Evolutionary conservation across 2,888 invertebrate genomes (phyloP), one percentile per base, ranked within the genome.

Genomic region (Noctua janthina): DNA sequence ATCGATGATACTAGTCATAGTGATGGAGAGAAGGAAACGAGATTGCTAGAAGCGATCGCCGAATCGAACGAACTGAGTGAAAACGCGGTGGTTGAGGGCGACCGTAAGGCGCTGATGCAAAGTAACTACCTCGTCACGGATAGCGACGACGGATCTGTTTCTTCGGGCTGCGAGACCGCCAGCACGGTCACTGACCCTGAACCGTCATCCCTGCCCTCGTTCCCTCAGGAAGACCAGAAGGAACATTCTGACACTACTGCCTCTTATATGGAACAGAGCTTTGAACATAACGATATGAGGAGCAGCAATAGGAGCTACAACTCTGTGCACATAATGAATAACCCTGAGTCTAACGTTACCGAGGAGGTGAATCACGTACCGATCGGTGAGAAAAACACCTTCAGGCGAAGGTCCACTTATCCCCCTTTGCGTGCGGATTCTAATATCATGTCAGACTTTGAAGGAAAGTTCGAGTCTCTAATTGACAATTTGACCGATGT

Each of bases 101-200:
- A 90, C 66, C 91, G 93, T 85, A 95, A 95, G 91, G 82, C 83
- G 76, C 89, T 95, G 86, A 92, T 94, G 86, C 96, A 95, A 92
- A 95, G 97, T 93, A 97, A 97, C 94, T 97, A 97, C 93, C 97
- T 97, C 92, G 96, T 97, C 95, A 95, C 97, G 87, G 98, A 98
- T 91, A 98, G 98, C 94, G 98, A 98, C 95, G 98, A 98, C 91
- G 98, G 98, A 87, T 98, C 98, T 74, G 98, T 98, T 92, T 98
- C 98, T 86, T 98, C 98, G 91, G 98, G 98, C 88, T 98, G 98
- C 94, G 98, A 98, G 95, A 98, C 98, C 23, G 98, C 98, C 74
- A 98, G 98, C 94, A 98, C 98, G 15, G 98, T 97, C 67, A 97
- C 97, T 67, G 97, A 97, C 91, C 93, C 96, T 62, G 97, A 97